Conservation (phyloP, 2,113 vertebrate species). For the Oreotragus oreotragus region DNA sequence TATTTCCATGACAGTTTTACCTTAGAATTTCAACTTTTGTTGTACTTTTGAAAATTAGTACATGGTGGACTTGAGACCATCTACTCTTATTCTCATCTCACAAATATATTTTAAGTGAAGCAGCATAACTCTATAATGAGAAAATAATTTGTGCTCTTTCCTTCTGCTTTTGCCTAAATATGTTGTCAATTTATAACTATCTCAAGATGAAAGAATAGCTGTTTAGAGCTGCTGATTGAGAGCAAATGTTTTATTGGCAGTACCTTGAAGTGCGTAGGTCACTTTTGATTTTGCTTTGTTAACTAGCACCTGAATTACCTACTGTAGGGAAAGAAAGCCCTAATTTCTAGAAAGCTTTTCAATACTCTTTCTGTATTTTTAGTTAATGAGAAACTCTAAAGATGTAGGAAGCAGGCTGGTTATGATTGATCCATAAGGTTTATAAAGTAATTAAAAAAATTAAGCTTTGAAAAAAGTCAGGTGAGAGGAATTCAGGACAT, state of each 20-base stretch:
- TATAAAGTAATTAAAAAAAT: constrained; percentile 28
- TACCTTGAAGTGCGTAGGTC: background rate
- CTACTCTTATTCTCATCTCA: background rate
- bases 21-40: constrained; percentile 48
- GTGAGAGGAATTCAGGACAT: constrained; percentile 19
- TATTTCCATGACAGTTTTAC: constrained; percentile 19
- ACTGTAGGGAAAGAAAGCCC: background rate
- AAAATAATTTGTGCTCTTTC: background rate
- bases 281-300: constrained; percentile 48
- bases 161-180: background rate
- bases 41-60: constrained; percentile 44
- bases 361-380: constrained; percentile 10
- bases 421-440: constrained; percentile 36
- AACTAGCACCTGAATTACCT: constrained; percentile 32
- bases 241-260: constrained; percentile 15
- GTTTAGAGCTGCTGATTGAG: constrained; percentile 1
- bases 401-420: background rate
- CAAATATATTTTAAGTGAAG: constrained; percentile 33
- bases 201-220: background rate
- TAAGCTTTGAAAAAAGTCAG: constrained; percentile 33
- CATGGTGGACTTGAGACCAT: background rate
- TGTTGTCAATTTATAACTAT: constrained; percentile 6
- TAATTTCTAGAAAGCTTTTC: constrained; percentile 51
- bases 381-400: constrained; percentile 39
- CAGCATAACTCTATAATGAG: background rate